phyloP scores from a whole-genome alignment of 2,888 invertebrate genomes.

The Volucella inanis region DNA sequence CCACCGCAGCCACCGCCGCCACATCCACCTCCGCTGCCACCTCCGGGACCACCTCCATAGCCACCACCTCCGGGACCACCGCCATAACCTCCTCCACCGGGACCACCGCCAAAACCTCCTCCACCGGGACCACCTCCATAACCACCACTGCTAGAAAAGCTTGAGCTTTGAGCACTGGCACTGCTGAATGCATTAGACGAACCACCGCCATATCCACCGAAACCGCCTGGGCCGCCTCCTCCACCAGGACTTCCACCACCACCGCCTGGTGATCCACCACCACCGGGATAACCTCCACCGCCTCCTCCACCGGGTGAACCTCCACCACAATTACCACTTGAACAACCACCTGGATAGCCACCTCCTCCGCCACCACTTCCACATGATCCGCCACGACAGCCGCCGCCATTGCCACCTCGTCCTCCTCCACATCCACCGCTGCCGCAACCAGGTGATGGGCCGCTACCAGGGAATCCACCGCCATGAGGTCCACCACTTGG shows the following conservation, averaged over 20 bases:
- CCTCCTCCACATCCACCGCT: constrained; percentile 52
- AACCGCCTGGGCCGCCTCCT: constrained; percentile 84
- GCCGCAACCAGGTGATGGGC: constrained; percentile 50
- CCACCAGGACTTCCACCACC: constrained; percentile 23
- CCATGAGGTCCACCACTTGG: constrained; percentile 44
- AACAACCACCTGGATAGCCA: constrained; percentile 24
- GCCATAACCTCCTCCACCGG: constrained; percentile 83
- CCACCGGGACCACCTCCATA: constrained; percentile 72
- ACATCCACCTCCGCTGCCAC: constrained; percentile 82
- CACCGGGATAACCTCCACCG: constrained; percentile 38
- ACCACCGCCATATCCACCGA: constrained; percentile 76
- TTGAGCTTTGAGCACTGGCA: constrained; percentile 71
- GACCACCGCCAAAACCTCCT: constrained; percentile 82
- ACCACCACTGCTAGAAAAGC: constrained; percentile 68
- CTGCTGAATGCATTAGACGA: constrained; percentile 67
- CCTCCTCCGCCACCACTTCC: constrained; percentile 36
- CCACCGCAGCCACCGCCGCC: constrained; percentile 84
- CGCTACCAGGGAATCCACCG: constrained; percentile 46
- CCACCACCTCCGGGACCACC: constrained; percentile 44
- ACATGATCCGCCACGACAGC: constrained; percentile 33
- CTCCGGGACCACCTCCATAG: constrained; percentile 73
- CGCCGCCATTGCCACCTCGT: constrained; percentile 32
- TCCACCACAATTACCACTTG: constrained; percentile 51
- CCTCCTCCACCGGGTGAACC: constrained; percentile 44
- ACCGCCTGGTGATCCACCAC: constrained; percentile 25